A percentile compares a stretch with the other conserved stretches of the same genome.
These are phyloP conservation scores for Actinernus sp. DNA, from an alignment of 92 coral and sea anemone genomes.

Conservation along the genomic window DNA sequence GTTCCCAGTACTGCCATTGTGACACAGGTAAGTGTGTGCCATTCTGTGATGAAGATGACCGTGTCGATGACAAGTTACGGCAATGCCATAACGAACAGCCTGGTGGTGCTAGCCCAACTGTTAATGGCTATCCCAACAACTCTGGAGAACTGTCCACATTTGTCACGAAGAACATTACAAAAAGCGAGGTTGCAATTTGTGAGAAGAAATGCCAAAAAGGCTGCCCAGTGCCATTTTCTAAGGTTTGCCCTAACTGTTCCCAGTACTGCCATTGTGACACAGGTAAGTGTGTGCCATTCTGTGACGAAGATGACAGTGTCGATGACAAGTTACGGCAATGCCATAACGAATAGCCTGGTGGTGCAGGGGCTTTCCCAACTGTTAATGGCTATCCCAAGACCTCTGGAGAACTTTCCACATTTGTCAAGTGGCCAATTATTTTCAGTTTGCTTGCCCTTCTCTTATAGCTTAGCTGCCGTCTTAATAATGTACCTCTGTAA, in stretches of 20 bases:
- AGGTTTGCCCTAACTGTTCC: conserved; percentile 73
- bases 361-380: no score
- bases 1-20: conserved; percentile 86
- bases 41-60: conserved; percentile 68
- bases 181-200: conserved; percentile 62
- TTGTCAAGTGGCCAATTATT: conserved; percentile 82
- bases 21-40: conserved; percentile 80
- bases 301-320: conserved; percentile 8
- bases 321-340: conserved; percentile 59
- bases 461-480: conserved; percentile 67
- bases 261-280: conserved; percentile 83
- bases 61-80: conserved; percentile 46
- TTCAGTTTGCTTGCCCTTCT: conserved; percentile 78
- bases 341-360: not conserved
- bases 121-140: conserved; percentile 12
- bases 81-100: conserved; percentile 57
- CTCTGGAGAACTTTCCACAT: conserved; percentile 78
- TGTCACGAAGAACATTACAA: conserved; percentile 53
- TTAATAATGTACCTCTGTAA: conserved; percentile 78
- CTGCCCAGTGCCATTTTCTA: conserved; percentile 70
- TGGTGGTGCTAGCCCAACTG: not conserved
- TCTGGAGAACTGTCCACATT: conserved; percentile 72
- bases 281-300: conserved; percentile 79
- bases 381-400: conserved; percentile 22
- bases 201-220: conserved; percentile 66